Evolutionary conservation across 2,888 invertebrate species (phyloP), one percentile per base, ranked within the genome.

Genomic region (Gastracanthus pulcherrimus): DNA sequence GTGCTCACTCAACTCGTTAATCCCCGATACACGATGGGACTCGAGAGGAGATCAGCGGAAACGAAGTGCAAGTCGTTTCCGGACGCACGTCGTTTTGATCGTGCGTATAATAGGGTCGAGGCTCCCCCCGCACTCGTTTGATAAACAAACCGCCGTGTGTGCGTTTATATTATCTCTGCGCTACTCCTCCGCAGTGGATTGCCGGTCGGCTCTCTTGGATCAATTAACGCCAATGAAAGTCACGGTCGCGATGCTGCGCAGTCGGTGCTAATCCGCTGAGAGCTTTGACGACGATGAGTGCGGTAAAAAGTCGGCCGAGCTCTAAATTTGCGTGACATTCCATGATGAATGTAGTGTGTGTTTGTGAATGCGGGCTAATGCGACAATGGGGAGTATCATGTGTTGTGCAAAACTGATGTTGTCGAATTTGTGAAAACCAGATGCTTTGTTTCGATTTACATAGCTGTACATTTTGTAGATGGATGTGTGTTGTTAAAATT

Each of bases 221-320:
- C 51, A 76, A 64, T 70, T 75, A 70, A 38, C 38, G 62, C 69
- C 62, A 80, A 80, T 64, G 67, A 70, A 70, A 70, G 70, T 76
- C 55, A 80, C 31, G 70, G 45, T 5, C 74, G 34, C 34, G 48
- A 2, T n/a, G 55, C 19, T 58, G 58, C 19, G 55, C 26, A 23
- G 13, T 16, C 36, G 26, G 19, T 36, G 62, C 41, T 67, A 67
- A 76, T 76, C n/a, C 58, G 26, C 7, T n/a, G n/a, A n/a, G n/a
- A n/a, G n/a, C n/a, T n/a, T n/a, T n/a, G n/a, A n/a, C n/a, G n/a
- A n/a, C n/a, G n/a, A n/a, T n/a, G n/a, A n/a, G n/a, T n/a, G n/a
- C n/a, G n/a, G 13, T 11, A 45, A 48, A 69, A 69, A 6, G 29
- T 29, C 48, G 29, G 45, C 7, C 45, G 31, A 29, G n/a, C 6